Evolutionary conservation across 2,888 invertebrate genomes (phyloP), one percentile per base, ranked within the genome.

Genomic region (Callyntrura sp.): DNA sequence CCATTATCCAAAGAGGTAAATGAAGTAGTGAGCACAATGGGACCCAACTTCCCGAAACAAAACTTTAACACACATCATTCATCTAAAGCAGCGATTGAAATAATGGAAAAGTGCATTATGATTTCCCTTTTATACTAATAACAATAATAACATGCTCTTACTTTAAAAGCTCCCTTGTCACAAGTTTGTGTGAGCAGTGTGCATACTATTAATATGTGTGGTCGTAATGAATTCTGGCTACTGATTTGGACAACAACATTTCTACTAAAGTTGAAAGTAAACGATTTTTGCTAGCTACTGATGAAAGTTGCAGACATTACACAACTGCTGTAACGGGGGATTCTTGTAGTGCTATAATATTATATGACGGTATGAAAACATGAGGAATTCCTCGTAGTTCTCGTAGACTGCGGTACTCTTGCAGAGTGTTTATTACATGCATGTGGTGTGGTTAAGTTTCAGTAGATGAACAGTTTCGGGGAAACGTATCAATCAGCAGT

Each of bases 31-130:
- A 51, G 68, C 79, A 86, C 79, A 86, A 86, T 86, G 76, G 86
- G 79, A 43, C 65, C 85, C 86, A 86, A 79, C 86, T 86, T 57
- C 28, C 62, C 86, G 68, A 86, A 86, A 86, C 86, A 86, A 86
- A 86, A 86, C 86, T 86, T 60, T 68, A 57, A 76, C 79, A 86
- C 86, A 86, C 79, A 86, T 86, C 86, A 86, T 79, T 86, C 86
- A 86, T 86, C 86, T 68, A 60, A 20, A 14, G 86, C 68, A 86
- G 23, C 79, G 79, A 86, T 86, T 86, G 86, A 86, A 86, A 86
- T 86, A 79, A 86, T 86, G 86, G 86, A 79, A 85, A 86, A 86
- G 86, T 86, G 86, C 86, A 86, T 86, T 86, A 86, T 86, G 86
- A 79, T 86, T 86, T 86, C 86, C 86, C 79, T 62, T 62, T 68